A percentile compares a stretch with the other conserved stretches of the same genome.
Conservation (phyloP, 2,888 invertebrate species). For the Pammene aurita region DNA sequence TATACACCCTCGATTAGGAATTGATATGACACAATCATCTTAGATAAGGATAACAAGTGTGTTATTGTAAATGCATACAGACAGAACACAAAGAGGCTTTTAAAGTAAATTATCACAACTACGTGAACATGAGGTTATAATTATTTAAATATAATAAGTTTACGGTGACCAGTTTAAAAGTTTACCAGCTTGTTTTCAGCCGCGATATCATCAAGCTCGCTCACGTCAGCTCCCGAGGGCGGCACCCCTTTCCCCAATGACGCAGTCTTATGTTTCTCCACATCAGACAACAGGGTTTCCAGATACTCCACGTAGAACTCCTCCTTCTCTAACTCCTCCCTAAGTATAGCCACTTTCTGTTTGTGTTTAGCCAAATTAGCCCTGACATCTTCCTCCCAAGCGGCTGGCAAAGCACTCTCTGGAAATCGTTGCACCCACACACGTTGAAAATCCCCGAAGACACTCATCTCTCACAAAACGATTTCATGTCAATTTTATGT, state of each 20-base stretch:
- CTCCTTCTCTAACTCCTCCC: conserved; percentile 94
- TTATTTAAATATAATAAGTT: conserved; percentile 28
- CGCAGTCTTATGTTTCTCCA: conserved; percentile 89
- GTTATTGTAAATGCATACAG: conserved; percentile 32
- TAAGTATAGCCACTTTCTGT: conserved; percentile 91
- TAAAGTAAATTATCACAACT: conserved; percentile 8
- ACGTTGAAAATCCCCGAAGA: conserved; percentile 95
- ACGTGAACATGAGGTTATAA: conserved; percentile 4
- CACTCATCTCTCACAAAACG: conserved; percentile 88
- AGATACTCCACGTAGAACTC: conserved; percentile 95
- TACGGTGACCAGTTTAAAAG: conserved; percentile 45
- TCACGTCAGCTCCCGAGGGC: conserved; percentile 76
- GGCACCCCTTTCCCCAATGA: conserved; percentile 78
- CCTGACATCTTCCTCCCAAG: conserved; percentile 96
- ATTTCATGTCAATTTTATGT: conserved; percentile 81
- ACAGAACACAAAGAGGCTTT: conserved; percentile 29
- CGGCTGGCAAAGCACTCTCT: conserved; percentile 94
- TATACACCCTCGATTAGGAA: conserved; percentile 29
- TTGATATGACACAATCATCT: conserved; percentile 41
- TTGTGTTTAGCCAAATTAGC: conserved; percentile 95
- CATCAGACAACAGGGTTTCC: conserved; percentile 92
- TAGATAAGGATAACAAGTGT: conserved; percentile 39
- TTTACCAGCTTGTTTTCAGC: conserved; percentile 77
- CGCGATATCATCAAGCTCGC: conserved; percentile 73
- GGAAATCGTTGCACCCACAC: conserved; percentile 96